Conservation (phyloP, 2,888 invertebrate species). For the Cephus sareptanus region DNA sequence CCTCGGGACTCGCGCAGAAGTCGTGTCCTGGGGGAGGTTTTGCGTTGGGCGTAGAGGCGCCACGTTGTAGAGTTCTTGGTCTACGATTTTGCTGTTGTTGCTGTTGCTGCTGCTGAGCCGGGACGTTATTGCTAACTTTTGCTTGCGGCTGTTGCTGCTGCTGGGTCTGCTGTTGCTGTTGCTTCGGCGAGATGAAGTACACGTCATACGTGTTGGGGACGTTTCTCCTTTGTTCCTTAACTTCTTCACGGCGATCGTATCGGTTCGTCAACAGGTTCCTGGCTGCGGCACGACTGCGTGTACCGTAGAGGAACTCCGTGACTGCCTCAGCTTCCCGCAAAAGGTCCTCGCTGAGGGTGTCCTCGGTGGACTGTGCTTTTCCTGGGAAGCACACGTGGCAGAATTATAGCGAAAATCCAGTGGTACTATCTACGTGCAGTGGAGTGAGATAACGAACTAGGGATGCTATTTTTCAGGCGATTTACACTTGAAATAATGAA, state of each 20-base stretch:
- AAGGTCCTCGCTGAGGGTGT: conserved; percentile 66
- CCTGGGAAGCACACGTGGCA: conserved; percentile 40
- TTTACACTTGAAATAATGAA: background rate
- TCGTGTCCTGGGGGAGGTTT: conserved; percentile 44
- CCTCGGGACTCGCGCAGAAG: conserved; percentile 50
- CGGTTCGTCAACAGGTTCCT: conserved; percentile 67
- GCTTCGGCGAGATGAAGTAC: conserved; percentile 57
- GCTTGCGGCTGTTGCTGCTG: conserved; percentile 38
- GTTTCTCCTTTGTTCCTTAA: conserved; percentile 42
- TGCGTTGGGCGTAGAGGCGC: conserved; percentile 66
- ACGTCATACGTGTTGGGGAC: conserved; percentile 48
- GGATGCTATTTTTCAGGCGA: background rate
- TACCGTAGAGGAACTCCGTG: conserved; percentile 70
- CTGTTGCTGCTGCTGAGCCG: conserved; percentile 54
- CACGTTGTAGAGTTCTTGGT: conserved; percentile 65
- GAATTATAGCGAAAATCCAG: background rate
- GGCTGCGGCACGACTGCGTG: conserved; percentile 68
- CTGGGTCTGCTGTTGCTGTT: conserved; percentile 41
- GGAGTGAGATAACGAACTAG: background rate
- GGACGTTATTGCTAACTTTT: conserved; percentile 53
- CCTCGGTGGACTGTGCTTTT: conserved; percentile 61
- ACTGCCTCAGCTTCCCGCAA: conserved; percentile 71
- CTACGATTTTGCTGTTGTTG: conserved; percentile 57
- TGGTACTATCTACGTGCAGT: background rate
- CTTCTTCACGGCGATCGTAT: conserved; percentile 47